Evolutionary conservation across 2,113 vertebrate species (phyloP), one percentile per base, ranked within the genome.

Genomic region (Taurulus bubalis): DNA sequence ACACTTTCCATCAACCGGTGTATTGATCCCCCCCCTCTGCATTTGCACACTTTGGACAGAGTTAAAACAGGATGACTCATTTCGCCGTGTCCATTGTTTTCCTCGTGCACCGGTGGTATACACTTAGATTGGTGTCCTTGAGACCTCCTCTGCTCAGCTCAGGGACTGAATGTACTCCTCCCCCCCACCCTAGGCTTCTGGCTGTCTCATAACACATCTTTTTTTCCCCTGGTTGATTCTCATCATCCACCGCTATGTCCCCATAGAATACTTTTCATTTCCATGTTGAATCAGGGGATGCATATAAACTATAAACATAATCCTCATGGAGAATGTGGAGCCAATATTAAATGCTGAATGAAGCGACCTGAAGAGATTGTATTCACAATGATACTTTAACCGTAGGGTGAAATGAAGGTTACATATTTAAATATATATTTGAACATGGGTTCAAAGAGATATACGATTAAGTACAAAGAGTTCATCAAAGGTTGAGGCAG

Each of bases 81-180:
- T 89, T 80, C 12, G 18, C 67, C 0, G 40, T 70, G 77, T 75
- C 58, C 69, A 71, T 84, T 90, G 84, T 82, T 90, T 77, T 85
- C 32, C 71, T 72, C 32, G 2, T 67, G 81, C 71, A 3, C 34
- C 26, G 22, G 36, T 22, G 47, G 36, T 51, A 26, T 20, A 75
- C 64, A 40, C 67, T 56, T 77, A 84, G 69, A 85, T 47, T 40
- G 30, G 42, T 74, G 89, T 91, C 90, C 90, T 92, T 93, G 77
- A 83, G 77, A 78, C 83, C 81, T 80, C 88, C 90, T 92, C 87
- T 91, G 85, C 89, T 49, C 72, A 65, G 79, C 87, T 75, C 85
- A 71, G 84, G 84, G 69, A 88, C 89, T 84, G 42, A 45, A 79
- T 90, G 86, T 85, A 34, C 82, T 15, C 3, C 63, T 60, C 51